Conservation (phyloP, 2,113 vertebrate species). For the Nesogale talazaci region DNA sequence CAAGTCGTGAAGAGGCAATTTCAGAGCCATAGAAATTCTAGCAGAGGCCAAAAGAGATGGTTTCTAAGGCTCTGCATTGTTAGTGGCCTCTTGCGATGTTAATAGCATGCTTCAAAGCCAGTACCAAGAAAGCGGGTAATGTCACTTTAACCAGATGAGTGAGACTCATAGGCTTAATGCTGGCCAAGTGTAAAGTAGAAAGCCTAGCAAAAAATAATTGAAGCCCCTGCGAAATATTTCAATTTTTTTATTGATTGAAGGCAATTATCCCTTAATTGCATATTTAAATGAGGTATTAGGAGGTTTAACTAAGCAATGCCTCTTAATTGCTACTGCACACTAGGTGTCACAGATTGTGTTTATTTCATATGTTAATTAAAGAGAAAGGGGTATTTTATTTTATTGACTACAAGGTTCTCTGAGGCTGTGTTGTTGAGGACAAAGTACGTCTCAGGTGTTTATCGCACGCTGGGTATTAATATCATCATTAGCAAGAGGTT, state of each 20-base stretch:
- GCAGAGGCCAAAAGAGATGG: conserved; percentile 73
- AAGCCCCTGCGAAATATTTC: conserved; percentile 90
- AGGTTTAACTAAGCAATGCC: conserved; percentile 93
- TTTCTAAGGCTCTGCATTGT: conserved; percentile 71
- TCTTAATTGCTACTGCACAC: conserved; percentile 93
- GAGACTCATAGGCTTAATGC: conserved; percentile 74
- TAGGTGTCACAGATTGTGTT: conserved; percentile 93
- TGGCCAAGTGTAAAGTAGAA: conserved; percentile 81
- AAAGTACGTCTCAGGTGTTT: conserved; percentile 86
- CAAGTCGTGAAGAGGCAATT: conserved; percentile 54
- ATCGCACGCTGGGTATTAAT: conserved; percentile 83
- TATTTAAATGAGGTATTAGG: conserved; percentile 95
- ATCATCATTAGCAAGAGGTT: conserved; percentile 84
- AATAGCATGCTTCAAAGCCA: conserved; percentile 78
- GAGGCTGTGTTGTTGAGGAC: conserved; percentile 86
- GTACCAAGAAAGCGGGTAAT: conserved; percentile 77
- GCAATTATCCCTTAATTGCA: conserved; percentile 95
- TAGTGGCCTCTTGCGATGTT: conserved; percentile 65
- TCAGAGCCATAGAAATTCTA: conserved; percentile 72
- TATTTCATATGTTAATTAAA: conserved; percentile 95
- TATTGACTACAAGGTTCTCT: conserved; percentile 87
- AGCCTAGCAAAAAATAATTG: conserved; percentile 88
- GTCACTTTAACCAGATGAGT: conserved; percentile 81
- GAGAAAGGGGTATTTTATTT: conserved; percentile 92
- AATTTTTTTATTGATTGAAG: conserved; percentile 94